Evolutionary conservation across 1,140 invertebrate species (phyloP).

Genomic region (Bathynomus jamesi): DNA sequence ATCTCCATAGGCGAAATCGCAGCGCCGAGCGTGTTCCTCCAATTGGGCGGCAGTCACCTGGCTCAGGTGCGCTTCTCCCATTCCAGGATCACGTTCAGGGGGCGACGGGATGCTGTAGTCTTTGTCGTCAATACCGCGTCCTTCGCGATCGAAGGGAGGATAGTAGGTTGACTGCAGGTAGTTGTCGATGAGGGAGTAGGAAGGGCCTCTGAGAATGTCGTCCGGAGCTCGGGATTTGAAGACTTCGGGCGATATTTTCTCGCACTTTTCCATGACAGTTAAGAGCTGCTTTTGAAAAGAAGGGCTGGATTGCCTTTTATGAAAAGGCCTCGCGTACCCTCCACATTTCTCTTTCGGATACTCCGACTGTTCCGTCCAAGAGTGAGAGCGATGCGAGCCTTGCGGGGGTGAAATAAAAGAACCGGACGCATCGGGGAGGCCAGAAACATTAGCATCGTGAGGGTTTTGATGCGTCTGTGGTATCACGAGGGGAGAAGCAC

Average conservation of each 20-base stretch:
- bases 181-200: constrained; percentile 32
- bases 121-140: constrained; percentile 55
- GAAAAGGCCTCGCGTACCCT: constrained; percentile 58
- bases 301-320: constrained; percentile 55
- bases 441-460: constrained; percentile 24
- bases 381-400: constrained; percentile 52
- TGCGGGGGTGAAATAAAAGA: constrained; percentile 24
- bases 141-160: constrained; percentile 53
- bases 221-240: constrained; percentile 39
- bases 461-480: constrained; percentile 40
- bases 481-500: constrained; percentile 47
- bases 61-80: constrained; percentile 29
- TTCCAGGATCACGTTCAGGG: constrained; percentile 55
- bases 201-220: constrained; percentile 46
- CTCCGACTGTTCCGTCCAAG: constrained; percentile 65
- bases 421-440: constrained; percentile 8
- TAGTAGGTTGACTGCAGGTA: constrained; percentile 24
- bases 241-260: constrained; percentile 57
- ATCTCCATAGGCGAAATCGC: constrained; percentile 61
- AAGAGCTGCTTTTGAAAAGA: constrained; percentile 60
- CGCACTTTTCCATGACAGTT: constrained; percentile 65
- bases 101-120: constrained; percentile 66
- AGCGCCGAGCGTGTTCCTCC: constrained; percentile 47
- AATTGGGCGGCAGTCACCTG: constrained; percentile 37
- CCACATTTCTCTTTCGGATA: constrained; percentile 62